A percentile compares a stretch with the other conserved stretches of the same genome.
Conservation (phyloP, 2,888 invertebrate species). For the Dryocosmus kuriphilus region DNA sequence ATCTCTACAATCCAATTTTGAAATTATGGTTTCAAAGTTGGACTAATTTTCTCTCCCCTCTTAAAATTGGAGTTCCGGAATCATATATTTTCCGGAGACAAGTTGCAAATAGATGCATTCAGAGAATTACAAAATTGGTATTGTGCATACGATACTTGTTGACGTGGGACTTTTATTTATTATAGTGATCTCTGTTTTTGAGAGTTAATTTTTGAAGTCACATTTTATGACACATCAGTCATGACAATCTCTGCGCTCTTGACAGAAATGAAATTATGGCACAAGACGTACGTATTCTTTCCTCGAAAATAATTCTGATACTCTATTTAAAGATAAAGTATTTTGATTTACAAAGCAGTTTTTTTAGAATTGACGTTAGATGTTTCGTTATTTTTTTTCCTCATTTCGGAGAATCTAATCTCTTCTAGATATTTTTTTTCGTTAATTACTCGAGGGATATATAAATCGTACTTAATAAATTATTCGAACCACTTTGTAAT, state of each 20-base stretch:
- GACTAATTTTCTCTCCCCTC: neutral
- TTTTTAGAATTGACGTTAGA: neutral
- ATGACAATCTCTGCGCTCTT: neutral
- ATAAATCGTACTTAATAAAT: too few species aligned
- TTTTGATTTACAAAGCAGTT: neutral
- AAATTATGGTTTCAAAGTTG: neutral
- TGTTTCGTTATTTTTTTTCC: neutral
- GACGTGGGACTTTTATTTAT: slow-evolving; percentile 3
- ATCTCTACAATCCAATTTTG: too few species aligned
- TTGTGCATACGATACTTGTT: neutral
- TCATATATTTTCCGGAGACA: slow-evolving; percentile 10
- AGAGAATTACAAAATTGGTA: neutral
- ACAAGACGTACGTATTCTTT: neutral
- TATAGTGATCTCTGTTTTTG: neutral
- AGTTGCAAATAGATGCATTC: neutral
- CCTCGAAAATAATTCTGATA: neutral
- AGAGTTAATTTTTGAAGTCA: neutral
- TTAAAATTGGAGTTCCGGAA: neutral
- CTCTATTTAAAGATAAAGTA: neutral
- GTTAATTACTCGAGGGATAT: too few species aligned
- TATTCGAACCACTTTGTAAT: too few species aligned
- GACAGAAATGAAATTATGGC: neutral
- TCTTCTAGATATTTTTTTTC: too few species aligned
- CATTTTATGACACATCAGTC: neutral
- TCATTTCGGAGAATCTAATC: neutral